phyloP scores from a whole-genome alignment of 1,140 invertebrate species.

The Zaprionus ornatus region DNA sequence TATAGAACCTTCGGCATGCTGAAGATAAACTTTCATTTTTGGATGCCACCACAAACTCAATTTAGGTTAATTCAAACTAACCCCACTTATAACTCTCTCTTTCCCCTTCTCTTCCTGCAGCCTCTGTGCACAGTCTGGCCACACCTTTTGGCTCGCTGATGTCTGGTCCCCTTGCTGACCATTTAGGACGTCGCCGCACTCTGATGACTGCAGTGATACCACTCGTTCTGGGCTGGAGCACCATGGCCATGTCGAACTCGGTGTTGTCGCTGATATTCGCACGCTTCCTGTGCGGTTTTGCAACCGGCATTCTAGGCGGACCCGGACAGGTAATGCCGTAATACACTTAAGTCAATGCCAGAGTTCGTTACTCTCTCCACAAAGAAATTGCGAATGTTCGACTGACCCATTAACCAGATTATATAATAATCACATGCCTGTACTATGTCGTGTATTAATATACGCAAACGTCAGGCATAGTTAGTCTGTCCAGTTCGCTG shows the following conservation, averaged over 20 bases:
- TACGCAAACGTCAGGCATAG: slow-evolving; percentile 8
- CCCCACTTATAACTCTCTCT: not conserved
- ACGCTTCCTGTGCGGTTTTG: slow-evolving; percentile 88
- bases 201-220: slow-evolving; percentile 86
- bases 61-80: not conserved
- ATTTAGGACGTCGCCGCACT: slow-evolving; percentile 86
- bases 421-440: slow-evolving; percentile 15
- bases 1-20: too few species aligned
- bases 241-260: slow-evolving; percentile 86
- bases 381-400: slow-evolving; percentile 14
- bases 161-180: slow-evolving; percentile 87
- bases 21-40: too few species aligned
- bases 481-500: slow-evolving; percentile 3
- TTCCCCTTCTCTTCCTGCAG: slow-evolving; percentile 81
- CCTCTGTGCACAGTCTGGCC: slow-evolving; percentile 88
- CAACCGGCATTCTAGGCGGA: slow-evolving; percentile 88
- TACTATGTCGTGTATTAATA: slow-evolving; percentile 5
- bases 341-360: slow-evolving; percentile 15
- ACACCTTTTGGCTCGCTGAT: slow-evolving; percentile 87
- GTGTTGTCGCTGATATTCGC: slow-evolving; percentile 87
- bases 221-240: slow-evolving; percentile 87
- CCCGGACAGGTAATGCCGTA: slow-evolving; percentile 86
- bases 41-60: too few species aligned
- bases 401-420: slow-evolving; percentile 71
- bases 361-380: slow-evolving; percentile 34